Evolutionary conservation across 2,797 vertebrate species (phyloP), one percentile per base, ranked within the genome.

Genomic region (Trachurus trachurus): DNA sequence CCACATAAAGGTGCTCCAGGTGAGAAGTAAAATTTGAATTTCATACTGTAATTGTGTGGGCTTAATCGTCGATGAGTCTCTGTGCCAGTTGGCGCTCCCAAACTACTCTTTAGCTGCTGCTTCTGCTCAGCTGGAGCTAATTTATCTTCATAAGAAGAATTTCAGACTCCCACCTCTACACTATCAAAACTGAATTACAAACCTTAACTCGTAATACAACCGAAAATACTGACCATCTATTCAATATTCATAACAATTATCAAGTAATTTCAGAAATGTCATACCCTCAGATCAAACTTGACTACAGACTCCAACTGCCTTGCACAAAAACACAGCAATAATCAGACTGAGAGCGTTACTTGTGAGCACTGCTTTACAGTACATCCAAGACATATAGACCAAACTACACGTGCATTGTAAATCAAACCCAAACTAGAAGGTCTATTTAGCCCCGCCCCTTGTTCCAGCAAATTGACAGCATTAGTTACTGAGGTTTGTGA

Each of bases 91-190:
- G 69, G 65, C 15, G 52, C 61, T 79, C 73, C 62, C 66, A 77
- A 71, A 86, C 57, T 74, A 26, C 60, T 45, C 56, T 58, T 81
- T 47, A 76, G 71, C 54, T 75, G 22, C 76, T 62, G 54, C 54
- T 75, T n/a, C 59, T 65, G 21, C 53, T 62, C 26, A 58, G 54
- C 59, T 60, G 62, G 22, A 78, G 42, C 62, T 37, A 65, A 78
- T 85, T 75, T 64, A 75, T 78, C 71, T 68, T 75, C 53, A 81
- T 56, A 49, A 22, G 16, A 61, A 21, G 26, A 19, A 39, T 66
- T 40, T 76, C 53, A 52, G 42, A 65, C 34, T 57, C 57, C 16
- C 50, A 59, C 15, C 11, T 4, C 17, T 31, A 2, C 50, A 17
- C 31, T 6, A 21, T 71, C 15, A 57, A 62, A 52, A 61, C 34